Evolutionary conservation across 2,888 invertebrate species (phyloP), one percentile per base, ranked within the genome.

Genomic region (Sphaerophoria taeniata): DNA sequence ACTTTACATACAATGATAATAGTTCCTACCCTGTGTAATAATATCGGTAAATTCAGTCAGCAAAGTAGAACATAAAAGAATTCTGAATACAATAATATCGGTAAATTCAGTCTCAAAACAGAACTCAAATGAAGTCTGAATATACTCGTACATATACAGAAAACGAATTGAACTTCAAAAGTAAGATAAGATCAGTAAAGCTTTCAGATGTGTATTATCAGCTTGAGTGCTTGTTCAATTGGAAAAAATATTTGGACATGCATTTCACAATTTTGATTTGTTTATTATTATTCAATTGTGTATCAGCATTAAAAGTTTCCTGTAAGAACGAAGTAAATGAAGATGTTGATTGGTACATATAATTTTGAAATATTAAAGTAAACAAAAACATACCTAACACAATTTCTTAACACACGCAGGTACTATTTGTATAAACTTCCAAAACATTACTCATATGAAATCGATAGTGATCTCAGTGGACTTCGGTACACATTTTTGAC

Each of bases 341-440:
- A 6, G 69, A 76, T 45, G 53, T 85, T 7, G 85, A 85, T 51
- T 85, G 85, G 85, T 85, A 61, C 34, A 3, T 6, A 3, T 6
- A 24, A 24, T 24, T 24, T 24, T 24, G 11, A 58, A 11, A 34
- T 36, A 14, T 16, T 7, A 0, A 11, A 24, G 9, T 7, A n/a
- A 34, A 49, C n/a, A 47, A n/a, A 6, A 74, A 12, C n/a, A 45
- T 0, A n/a, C 12, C 11, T 33, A 45, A 33, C 6, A 45, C 12
- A n/a, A 0, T 6, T 43, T 61, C 9, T 31, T 14, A n/a, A 2
- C 39, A 12, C n/a, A 0, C 92, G 6, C 88, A 98, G 97, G 98
- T 98, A 94, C 92, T 95, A 96, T 88, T 92, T 95, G 34, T 97
- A 97, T 91, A 98, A 98, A 92, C 90, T 97, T 83, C 97, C 97